phyloP scores from a whole-genome alignment of 2,113 vertebrate species.

The Perca fluviatilis region DNA sequence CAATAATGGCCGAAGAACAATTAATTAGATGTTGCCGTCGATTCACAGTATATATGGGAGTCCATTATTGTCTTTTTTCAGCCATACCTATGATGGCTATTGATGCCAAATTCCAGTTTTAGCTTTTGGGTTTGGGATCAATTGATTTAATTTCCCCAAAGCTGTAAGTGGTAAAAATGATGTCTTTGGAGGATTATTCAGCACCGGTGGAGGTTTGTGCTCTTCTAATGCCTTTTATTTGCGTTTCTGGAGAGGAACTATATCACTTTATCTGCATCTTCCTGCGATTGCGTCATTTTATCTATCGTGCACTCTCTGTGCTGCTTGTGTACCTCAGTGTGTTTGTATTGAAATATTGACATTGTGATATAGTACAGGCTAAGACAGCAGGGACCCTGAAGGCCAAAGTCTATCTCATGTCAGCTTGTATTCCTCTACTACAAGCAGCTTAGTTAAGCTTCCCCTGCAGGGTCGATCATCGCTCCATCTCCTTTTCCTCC shows the following conservation, averaged over 20 bases:
- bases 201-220: not conserved
- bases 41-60: not conserved
- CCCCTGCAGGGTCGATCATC: constrained; percentile 10
- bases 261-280: not conserved
- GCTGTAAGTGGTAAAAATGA: not conserved
- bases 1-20: not conserved
- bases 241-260: not conserved
- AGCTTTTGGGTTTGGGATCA: not conserved
- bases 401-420: constrained; percentile 11
- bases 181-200: not conserved
- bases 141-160: not conserved
- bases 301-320: not conserved
- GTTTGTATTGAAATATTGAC: constrained; percentile 12
- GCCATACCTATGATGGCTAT: not conserved
- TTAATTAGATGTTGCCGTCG: not conserved
- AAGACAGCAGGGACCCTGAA: constrained; percentile 10
- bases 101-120: not conserved
- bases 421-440: constrained; percentile 5
- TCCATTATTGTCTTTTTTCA: not conserved
- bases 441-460: constrained; percentile 6
- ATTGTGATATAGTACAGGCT: constrained; percentile 1
- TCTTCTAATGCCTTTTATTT: not conserved
- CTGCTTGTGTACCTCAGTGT: not conserved
- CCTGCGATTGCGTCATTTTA: not conserved
- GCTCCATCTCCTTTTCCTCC: not conserved